A percentile compares a stretch with the other conserved stretches of the same genome.
These are phyloP conservation scores for Agrotis puta DNA, from an alignment of 2,888 invertebrate species.

Conservation along the genomic window DNA sequence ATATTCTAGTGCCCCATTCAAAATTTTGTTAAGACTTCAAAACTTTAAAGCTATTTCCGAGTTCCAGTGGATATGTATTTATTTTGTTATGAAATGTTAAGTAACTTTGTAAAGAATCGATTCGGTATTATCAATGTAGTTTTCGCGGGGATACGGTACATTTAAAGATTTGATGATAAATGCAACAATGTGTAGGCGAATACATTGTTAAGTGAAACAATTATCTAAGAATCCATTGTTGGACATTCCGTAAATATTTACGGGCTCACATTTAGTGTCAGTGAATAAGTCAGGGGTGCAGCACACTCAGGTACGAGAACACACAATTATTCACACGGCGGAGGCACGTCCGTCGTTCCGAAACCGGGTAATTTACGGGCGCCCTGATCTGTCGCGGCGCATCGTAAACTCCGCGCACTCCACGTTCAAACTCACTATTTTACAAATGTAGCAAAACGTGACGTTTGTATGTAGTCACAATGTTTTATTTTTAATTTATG, in stretches of 20 bases:
- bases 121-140: conserved; percentile 4
- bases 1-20: conserved; percentile 56
- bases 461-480: conserved; percentile 54
- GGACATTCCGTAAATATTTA: conserved; percentile 29
- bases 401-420: conserved; percentile 72
- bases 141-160: not conserved
- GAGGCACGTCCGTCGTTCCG: conserved; percentile 66
- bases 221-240: conserved; percentile 14
- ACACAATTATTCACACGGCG: conserved; percentile 67
- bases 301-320: conserved; percentile 42
- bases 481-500: conserved; percentile 63
- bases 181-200: conserved; percentile 6
- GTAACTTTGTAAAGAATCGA: conserved; percentile 35
- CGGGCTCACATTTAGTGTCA: conserved; percentile 10
- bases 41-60: conserved; percentile 55
- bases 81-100: conserved; percentile 41
- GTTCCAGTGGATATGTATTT: conserved; percentile 39
- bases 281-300: conserved; percentile 51
- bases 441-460: conserved; percentile 69
- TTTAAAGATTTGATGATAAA: conserved; percentile 8
- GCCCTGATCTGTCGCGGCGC: conserved; percentile 67
- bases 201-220: conserved; percentile 35
- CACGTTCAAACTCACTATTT: conserved; percentile 65
- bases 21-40: conserved; percentile 55
- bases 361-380: conserved; percentile 72